A percentile compares a stretch with the other conserved stretches of the same genome.
These are phyloP conservation scores for Parapristionchus giblindavisi DNA, from an alignment of 2,888 invertebrate genomes.

Conservation along the genomic window DNA sequence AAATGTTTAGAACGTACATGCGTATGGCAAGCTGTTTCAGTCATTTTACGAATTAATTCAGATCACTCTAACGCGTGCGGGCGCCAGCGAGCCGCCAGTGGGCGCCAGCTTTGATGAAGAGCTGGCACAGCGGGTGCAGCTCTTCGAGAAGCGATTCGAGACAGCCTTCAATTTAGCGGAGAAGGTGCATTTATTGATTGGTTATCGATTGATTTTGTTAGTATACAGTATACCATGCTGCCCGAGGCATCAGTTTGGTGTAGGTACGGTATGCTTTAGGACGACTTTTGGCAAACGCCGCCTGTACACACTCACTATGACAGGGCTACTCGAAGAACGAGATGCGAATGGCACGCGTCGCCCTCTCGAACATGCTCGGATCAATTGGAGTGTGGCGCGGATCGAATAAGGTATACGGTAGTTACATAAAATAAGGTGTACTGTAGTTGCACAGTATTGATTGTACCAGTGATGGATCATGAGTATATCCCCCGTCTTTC, in stretches of 20 bases:
- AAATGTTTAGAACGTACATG: background rate
- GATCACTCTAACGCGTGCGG: conserved; percentile 41
- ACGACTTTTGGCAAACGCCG: background rate
- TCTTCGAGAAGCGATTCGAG: conserved; percentile 84
- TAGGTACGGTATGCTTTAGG: too few species aligned
- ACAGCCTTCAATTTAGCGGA: conserved; percentile 80
- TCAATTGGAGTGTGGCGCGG: conserved; percentile 97
- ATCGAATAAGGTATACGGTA: conserved; percentile 79
- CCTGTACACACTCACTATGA: conserved; percentile 20
- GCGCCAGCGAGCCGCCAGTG: conserved; percentile 64
- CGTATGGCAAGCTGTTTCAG: background rate
- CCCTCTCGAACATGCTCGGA: conserved; percentile 91
- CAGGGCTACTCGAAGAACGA: conserved; percentile 71
- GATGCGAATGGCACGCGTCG: conserved; percentile 83
- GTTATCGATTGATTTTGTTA: too few species aligned
- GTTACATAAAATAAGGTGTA: background rate
- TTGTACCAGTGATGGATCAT: too few species aligned
- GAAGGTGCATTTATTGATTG: too few species aligned
- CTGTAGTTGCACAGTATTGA: too few species aligned
- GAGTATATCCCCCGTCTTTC: too few species aligned
- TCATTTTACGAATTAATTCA: background rate
- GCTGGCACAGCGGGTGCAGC: conserved; percentile 75
- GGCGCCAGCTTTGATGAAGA: conserved; percentile 79
- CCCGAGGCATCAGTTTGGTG: too few species aligned
- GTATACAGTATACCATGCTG: too few species aligned